Conservation (phyloP, 2,797 vertebrate species). For the Paguma larvata region DNA sequence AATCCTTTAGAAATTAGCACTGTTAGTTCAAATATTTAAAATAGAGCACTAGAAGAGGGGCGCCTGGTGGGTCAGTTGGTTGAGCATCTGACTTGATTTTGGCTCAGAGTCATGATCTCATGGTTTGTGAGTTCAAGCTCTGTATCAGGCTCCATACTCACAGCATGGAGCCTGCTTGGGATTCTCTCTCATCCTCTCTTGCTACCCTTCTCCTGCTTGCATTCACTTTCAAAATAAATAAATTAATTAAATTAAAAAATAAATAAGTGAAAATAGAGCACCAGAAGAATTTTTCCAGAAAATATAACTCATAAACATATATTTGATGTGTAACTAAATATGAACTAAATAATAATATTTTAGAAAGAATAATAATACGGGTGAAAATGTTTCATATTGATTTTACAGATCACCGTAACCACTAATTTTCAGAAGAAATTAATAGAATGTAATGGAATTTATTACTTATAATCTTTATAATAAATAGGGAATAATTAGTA, state of each 20-base stretch:
- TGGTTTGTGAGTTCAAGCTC: no score
- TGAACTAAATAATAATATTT: neutral
- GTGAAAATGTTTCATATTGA: neutral
- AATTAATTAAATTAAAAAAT: no score
- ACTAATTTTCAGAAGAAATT: neutral
- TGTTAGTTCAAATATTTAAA: neutral
- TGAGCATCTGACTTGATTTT: no score
- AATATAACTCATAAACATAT: neutral
- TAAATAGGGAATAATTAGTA: constrained; percentile 31
- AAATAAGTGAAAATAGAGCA: no score
- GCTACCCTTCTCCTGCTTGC: no score
- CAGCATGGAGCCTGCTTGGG: no score
- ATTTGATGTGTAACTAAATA: neutral
- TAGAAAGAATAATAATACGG: neutral
- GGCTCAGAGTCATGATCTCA: no score
- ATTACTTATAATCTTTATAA: neutral
- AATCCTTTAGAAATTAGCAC: neutral
- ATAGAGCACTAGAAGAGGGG: neutral
- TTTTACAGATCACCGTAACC: neutral
- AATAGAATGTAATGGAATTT: neutral
- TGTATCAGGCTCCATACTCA: no score
- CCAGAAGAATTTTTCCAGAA: neutral
- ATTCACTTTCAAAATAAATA: no score
- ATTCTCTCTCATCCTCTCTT: no score
- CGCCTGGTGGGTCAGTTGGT: no score